phyloP scores from a whole-genome alignment of 2,113 vertebrate species.

The Plecturocebus donacophilus region DNA sequence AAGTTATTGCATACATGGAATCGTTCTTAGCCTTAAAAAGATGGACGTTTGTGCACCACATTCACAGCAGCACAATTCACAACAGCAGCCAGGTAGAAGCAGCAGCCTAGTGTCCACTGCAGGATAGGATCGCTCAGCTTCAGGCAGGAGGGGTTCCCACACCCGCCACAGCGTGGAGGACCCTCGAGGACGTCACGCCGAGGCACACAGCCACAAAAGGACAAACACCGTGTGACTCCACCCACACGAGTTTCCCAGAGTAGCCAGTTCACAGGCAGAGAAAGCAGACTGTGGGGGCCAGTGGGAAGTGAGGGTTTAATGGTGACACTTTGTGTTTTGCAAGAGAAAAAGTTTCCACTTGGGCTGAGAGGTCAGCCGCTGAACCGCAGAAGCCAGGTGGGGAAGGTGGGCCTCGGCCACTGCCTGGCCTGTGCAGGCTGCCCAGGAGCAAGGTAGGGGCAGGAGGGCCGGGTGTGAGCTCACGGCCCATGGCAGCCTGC shows the following conservation, averaged over 20 bases:
- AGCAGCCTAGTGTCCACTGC: not conserved
- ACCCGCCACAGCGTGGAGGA: rapidly evolving
- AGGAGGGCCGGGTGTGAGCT: not conserved
- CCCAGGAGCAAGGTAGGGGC: not conserved
- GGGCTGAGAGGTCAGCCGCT: not conserved
- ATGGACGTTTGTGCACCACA: not conserved
- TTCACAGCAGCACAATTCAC: not conserved
- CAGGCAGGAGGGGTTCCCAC: not conserved
- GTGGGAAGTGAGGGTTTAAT: not conserved
- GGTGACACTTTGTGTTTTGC: not conserved
- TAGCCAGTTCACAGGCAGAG: not conserved
- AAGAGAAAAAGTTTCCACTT: not conserved
- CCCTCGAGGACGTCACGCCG: rapidly evolving
- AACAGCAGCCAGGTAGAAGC: not conserved
- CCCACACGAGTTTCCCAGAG: not conserved
- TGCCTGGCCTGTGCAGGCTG: not conserved
- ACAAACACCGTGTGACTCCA: no score
- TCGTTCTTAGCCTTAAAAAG: not conserved
- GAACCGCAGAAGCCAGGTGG: not conserved
- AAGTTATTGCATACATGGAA: not conserved
- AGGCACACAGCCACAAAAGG: not conserved
- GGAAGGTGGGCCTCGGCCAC: not conserved
- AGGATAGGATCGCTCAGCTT: not conserved
- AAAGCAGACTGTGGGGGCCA: no score
- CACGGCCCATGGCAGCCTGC: not conserved